Evolutionary conservation across 1,140 invertebrate genomes (phyloP).

Genomic region (Archivesica marissinica): DNA sequence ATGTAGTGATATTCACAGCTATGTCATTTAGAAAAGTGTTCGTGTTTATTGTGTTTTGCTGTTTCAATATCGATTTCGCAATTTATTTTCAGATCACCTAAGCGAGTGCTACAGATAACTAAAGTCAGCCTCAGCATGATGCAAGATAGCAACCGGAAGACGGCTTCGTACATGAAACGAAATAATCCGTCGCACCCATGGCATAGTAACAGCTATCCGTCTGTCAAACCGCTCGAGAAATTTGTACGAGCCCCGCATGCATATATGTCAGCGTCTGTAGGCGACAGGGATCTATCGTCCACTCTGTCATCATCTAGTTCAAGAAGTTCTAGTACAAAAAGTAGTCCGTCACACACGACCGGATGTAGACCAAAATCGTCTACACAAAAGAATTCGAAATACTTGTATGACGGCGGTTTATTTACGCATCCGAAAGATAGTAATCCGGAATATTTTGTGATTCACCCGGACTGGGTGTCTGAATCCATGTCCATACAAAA

Average conservation of each 20-base stretch:
- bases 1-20: too few species aligned
- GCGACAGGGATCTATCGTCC: slow-evolving; percentile 51
- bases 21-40: too few species aligned
- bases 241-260: slow-evolving; percentile 62
- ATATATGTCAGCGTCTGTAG: slow-evolving; percentile 54
- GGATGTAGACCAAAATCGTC: slow-evolving; percentile 53
- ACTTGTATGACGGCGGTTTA: slow-evolving; percentile 70
- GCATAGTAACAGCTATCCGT: slow-evolving; percentile 70
- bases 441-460: slow-evolving; percentile 73
- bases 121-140: slow-evolving; percentile 59
- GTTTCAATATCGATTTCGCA: too few species aligned
- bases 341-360: slow-evolving; percentile 52
- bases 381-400: slow-evolving; percentile 29
- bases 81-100: slow-evolving; percentile 36
- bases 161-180: slow-evolving; percentile 47
- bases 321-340: slow-evolving; percentile 58
- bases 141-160: slow-evolving; percentile 51
- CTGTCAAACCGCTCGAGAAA: slow-evolving; percentile 51
- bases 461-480: slow-evolving; percentile 80
- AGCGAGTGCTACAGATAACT: slow-evolving; percentile 41
- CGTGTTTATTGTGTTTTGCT: too few species aligned
- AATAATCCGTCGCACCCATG: slow-evolving; percentile 64
- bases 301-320: slow-evolving; percentile 53
- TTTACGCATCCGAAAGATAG: slow-evolving; percentile 65
- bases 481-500: slow-evolving; percentile 76